A percentile compares a stretch with the other conserved stretches of the same genome.
phyloP scores from a whole-genome alignment of 2,113 vertebrate species.

The Aramus guarauna region DNA sequence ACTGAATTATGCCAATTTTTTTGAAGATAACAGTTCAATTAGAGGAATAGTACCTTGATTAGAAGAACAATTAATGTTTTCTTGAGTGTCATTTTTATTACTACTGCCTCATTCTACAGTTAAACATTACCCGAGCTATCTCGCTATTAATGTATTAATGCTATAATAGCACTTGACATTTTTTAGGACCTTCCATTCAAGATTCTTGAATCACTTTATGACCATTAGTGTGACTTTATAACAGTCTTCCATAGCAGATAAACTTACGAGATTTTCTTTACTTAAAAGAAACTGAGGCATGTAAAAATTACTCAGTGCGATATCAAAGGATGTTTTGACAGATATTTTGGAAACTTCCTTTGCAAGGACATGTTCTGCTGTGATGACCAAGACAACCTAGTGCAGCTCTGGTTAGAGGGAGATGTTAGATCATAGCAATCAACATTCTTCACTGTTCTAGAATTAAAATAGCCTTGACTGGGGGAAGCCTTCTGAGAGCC shows the following conservation, averaged over 20 bases:
- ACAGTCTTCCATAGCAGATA: background rate
- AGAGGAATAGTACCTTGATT: background rate
- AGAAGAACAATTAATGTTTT: background rate
- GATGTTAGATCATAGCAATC: background rate
- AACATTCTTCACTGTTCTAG: background rate
- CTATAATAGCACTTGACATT: background rate
- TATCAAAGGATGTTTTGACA: background rate
- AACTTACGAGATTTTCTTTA: background rate
- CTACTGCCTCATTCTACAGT: background rate
- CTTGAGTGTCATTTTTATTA: background rate
- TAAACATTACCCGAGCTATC: slow-evolving; percentile 21
- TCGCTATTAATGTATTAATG: background rate
- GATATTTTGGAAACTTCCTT: background rate
- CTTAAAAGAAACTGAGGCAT: background rate
- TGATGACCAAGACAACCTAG: background rate
- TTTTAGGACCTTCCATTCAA: background rate
- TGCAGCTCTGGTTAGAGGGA: background rate
- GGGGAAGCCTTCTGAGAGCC: background rate
- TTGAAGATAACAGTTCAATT: background rate
- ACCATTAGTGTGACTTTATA: background rate
- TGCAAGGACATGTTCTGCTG: background rate
- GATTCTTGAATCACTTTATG: slow-evolving; percentile 34
- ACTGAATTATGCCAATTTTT: background rate
- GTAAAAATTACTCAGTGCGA: background rate
- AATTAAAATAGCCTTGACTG: background rate